phyloP scores from a whole-genome alignment of 2,888 invertebrate genomes.

The Papilio gigon region DNA sequence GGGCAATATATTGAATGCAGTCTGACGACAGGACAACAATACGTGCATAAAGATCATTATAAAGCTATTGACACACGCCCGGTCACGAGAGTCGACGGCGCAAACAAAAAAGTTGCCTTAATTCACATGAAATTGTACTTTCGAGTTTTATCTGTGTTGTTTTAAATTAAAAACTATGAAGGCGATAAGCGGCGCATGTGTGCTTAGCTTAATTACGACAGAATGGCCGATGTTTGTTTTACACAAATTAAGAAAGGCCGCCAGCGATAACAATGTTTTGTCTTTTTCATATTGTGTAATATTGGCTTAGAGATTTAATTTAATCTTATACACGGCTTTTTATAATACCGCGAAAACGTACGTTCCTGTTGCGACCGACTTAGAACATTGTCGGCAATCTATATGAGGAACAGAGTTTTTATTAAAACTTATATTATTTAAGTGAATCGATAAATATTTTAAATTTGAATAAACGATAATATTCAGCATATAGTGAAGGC shows the following conservation, averaged over 20 bases:
- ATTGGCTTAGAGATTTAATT: constrained; percentile 46
- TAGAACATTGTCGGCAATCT: neutral
- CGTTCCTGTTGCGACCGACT: constrained; percentile 13
- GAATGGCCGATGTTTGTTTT: constrained; percentile 60
- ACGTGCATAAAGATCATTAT: constrained; percentile 38
- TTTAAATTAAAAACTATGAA: constrained; percentile 63
- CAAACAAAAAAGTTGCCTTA: constrained; percentile 54
- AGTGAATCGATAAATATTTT: too few species aligned
- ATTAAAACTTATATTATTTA: too few species aligned
- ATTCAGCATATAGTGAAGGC: neutral
- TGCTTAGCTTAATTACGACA: constrained; percentile 55
- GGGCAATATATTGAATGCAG: neutral
- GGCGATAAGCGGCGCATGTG: constrained; percentile 53
- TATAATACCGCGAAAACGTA: constrained; percentile 29
- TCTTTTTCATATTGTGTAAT: constrained; percentile 51
- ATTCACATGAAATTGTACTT: constrained; percentile 57
- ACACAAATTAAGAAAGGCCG: constrained; percentile 57
- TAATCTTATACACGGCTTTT: constrained; percentile 35
- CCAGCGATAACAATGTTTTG: constrained; percentile 51
- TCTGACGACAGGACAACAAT: constrained; percentile 11
- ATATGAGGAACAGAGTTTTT: too few species aligned
- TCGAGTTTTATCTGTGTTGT: constrained; percentile 56
- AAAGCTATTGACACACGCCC: constrained; percentile 49
- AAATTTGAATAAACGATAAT: too few species aligned
- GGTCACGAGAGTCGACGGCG: constrained; percentile 51